A percentile compares a stretch with the other conserved stretches of the same genome.
These are phyloP conservation scores for Heteromormyrus szaboi DNA, from an alignment of 2,797 vertebrate genomes.

Conservation along the genomic window DNA sequence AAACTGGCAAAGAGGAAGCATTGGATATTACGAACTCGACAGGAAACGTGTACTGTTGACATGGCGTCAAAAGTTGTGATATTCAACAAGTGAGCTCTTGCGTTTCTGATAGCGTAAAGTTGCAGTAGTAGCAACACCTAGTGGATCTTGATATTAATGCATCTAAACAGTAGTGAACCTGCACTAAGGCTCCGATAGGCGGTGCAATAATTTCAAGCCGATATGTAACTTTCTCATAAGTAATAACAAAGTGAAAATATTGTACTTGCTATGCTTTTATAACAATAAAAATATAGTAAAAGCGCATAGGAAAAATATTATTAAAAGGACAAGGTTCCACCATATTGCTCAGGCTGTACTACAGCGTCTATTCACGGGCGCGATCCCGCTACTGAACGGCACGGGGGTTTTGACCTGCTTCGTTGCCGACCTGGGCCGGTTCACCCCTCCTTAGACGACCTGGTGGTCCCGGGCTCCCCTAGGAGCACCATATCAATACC, in stretches of 20 bases:
- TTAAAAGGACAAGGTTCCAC: constrained; percentile 2
- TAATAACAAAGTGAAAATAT: not conserved
- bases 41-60: not conserved
- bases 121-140: not conserved
- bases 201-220: not conserved
- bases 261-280: not conserved
- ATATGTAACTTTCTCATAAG: not conserved
- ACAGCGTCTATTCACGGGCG: constrained; percentile 46
- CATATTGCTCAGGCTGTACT: constrained; percentile 25
- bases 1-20: constrained; percentile 15
- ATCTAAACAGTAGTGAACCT: not conserved
- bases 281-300: not conserved
- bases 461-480: constrained; percentile 34
- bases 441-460: constrained; percentile 47
- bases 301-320: not conserved
- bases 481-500: constrained; percentile 37
- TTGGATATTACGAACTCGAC: not conserved
- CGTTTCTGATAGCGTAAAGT: not conserved
- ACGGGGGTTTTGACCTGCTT: constrained; percentile 60
- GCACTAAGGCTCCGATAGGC: not conserved
- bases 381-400: constrained; percentile 55
- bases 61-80: not conserved
- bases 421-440: constrained; percentile 57
- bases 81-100: not conserved
- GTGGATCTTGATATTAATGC: not conserved